Base-by-base conservation (phyloP, 2,888 invertebrate genomes). In the Patella ulyssiponensis region DNA sequence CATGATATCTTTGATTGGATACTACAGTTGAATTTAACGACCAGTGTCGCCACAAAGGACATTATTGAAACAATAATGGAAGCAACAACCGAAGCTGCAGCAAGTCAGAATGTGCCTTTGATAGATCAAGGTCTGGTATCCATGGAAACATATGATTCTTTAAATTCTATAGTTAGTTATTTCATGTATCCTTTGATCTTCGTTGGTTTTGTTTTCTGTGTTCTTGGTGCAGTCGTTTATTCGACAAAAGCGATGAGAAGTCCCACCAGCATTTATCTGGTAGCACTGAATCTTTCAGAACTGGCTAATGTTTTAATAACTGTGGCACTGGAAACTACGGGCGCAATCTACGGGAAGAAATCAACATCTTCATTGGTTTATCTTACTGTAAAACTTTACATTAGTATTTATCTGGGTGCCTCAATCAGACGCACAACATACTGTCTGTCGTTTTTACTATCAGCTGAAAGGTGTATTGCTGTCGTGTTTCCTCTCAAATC, bases 391-490 rank as follows among this genome's bases (percentile, higher is more conserved):
- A 15, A 15, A 17, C 17, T 76, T n/a, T 76, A 76, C 71, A 3
- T 76, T 4, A 12, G 33, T 3, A 56, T 33, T 56, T 71, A 69
- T 56, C 14, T 76, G 44, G n/a, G 56, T 5, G 44, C 71, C 9
- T n/a, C n/a, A n/a, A n/a, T 51, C 20, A 53, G 71, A 58, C 53
- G 76, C 51, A n/a, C 54, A n/a, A 70, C 71, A 7, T 76, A 56
- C 44, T 17, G 71, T 14, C n/a, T 76, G 11, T 44, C 71, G 44
- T 71, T 71, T 23, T 33, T 76, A 15, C 14, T 76, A 20, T 70
- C 76, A 51, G 27, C 58, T n/a, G 76, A 76, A 44, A 71, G 76
- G 20, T 70, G 54, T 12, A 44, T 70, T 15, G 76, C 71, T 20
- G 56, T 20, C 20, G 52, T 56, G 3, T 54, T 27, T 53, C 53